A percentile compares a stretch with the other conserved stretches of the same genome.
These are phyloP conservation scores for Phalloptychus januarius DNA, from an alignment of 2,797 vertebrate species.

Conservation along the genomic window DNA sequence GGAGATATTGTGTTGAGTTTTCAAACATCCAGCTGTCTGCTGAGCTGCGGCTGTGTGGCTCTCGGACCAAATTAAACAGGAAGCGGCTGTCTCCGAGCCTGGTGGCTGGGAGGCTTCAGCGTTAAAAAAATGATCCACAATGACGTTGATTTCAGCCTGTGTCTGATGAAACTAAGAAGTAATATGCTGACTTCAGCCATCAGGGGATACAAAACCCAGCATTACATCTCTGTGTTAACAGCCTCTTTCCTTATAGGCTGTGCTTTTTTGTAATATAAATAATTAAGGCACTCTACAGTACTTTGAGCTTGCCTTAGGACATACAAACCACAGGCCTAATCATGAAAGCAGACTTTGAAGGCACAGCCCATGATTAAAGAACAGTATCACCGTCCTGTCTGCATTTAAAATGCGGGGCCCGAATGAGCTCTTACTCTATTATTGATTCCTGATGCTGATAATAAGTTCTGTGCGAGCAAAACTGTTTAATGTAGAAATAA, in stretches of 20 bases:
- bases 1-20: slow-evolving; percentile 56
- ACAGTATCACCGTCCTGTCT: not conserved
- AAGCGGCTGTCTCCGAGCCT: slow-evolving; percentile 45
- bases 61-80: slow-evolving; percentile 63
- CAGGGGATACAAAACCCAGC: slow-evolving; percentile 40
- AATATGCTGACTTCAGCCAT: slow-evolving; percentile 39
- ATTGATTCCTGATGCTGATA: slow-evolving; percentile 4
- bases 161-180: slow-evolving; percentile 70
- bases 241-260: slow-evolving; percentile 27
- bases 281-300: slow-evolving; percentile 38
- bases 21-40: slow-evolving; percentile 65
- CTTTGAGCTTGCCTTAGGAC: slow-evolving; percentile 49
- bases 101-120: slow-evolving; percentile 33
- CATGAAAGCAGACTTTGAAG: slow-evolving; percentile 39
- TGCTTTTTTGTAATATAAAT: slow-evolving; percentile 55
- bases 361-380: slow-evolving; percentile 28
- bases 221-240: slow-evolving; percentile 50
- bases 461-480: not conserved
- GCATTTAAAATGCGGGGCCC: slow-evolving; percentile 13
- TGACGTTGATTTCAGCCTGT: slow-evolving; percentile 58
- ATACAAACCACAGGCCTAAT: slow-evolving; percentile 41
- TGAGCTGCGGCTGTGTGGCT: slow-evolving; percentile 41
- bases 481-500: not conserved
- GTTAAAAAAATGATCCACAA: slow-evolving; percentile 51
- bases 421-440: not conserved